Percentiles rank a stretch among this genome's conserved stretches.
These are phyloP conservation scores for Labia minor DNA, from an alignment of 2,888 invertebrate genomes.

Conservation along the genomic window DNA sequence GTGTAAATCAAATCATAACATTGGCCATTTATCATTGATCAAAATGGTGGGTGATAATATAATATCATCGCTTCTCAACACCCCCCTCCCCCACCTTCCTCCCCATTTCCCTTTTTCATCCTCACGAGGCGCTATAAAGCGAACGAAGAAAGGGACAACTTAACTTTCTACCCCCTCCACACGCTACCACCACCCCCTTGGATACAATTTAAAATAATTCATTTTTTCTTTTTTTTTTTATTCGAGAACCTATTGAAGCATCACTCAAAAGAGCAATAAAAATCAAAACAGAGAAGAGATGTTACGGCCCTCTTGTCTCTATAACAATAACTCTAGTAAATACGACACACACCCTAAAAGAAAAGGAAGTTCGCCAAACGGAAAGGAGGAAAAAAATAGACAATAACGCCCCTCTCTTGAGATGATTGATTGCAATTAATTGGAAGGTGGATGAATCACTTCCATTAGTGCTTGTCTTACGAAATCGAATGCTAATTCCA, in stretches of 20 bases:
- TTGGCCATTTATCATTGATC: constrained; percentile 13
- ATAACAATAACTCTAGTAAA: constrained; percentile 8
- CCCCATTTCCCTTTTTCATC: no score
- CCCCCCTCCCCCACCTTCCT: neutral
- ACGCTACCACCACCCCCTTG: neutral
- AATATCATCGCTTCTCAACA: neutral
- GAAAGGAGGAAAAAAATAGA: neutral
- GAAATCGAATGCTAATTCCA: neutral
- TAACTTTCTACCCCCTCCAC: constrained; percentile 13
- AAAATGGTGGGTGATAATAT: neutral
- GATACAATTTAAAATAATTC: constrained; percentile 13
- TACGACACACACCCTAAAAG: neutral
- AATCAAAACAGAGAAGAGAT: constrained; percentile 5
- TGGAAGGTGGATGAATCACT: constrained; percentile 13
- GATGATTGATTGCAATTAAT: constrained; percentile 13
- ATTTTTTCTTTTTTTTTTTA: neutral
- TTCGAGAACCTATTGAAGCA: neutral
- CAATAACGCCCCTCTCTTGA: neutral
- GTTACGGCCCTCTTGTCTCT: constrained; percentile 13
- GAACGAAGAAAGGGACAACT: constrained; percentile 2
- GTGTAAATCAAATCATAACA: neutral
- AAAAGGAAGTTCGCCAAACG: neutral
- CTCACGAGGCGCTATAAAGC: neutral
- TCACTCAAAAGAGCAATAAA: constrained; percentile 7
- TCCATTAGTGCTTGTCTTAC: neutral